Base-by-base conservation (phyloP, 2,113 vertebrate species). In the Notiomystis cincta region DNA sequence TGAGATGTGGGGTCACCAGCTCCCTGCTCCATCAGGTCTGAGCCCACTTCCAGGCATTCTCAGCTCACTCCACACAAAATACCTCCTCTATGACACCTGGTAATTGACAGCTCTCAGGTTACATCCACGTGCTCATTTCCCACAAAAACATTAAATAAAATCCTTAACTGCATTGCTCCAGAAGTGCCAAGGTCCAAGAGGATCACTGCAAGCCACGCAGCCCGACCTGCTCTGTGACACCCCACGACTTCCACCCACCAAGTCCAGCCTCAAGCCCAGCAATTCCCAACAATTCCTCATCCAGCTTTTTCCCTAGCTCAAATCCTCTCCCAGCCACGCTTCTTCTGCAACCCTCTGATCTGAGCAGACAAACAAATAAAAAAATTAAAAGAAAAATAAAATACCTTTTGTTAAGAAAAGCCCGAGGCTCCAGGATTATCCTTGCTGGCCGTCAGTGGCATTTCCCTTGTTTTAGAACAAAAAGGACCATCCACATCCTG, bases 81-180 rank as follows among this genome's bases (percentile, higher is more conserved):
- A 31, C 13, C 67, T 58, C 44, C 30, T 25, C 42, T 15, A 7
- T 22, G 69, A 10, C 24, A 58, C n/a, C 23, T n/a, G 35, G 10
- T 38, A 84, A 86, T 0, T 0, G 0, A 27, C 1, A 89, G 47
- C 47, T 75, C 69, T 35, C 42, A 50, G 35, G 4, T 47, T 12
- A 20, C 13, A 15, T 0, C 6, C 21, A 9, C 40, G 3, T 3
- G 10, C n/a, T 28, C 17, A 20, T 23, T 60, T 58, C 35, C 61
- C 61, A 62, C 40, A 11, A 27, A 76, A 92, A 73, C 10, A 14
- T 20, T 21, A 25, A 79, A 69, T 13, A 25, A 82, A 79, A 33
- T 3, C 33, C 27, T 17, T 2, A 28, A 22, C 5, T 21, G 10
- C 5, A 2, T 4, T 30, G 48, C 25, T 54, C n/a, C 4, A 0